These are phyloP conservation scores for Lepidochrysops patricia DNA, from an alignment of 2,888 invertebrate genomes.

Conservation along the genomic window DNA sequence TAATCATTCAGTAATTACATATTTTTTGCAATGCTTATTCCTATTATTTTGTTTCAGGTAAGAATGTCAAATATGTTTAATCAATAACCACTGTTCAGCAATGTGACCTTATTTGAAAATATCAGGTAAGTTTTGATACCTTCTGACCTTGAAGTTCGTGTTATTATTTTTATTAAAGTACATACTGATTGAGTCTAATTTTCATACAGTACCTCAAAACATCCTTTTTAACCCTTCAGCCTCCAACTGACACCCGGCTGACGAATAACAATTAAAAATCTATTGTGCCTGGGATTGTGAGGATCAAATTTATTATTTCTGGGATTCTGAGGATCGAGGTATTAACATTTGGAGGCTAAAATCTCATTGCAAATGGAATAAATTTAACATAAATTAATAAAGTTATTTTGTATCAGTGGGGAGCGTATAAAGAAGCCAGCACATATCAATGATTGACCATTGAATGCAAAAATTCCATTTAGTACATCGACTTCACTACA, in stretches of 20 bases:
- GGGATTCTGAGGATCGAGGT: too few relatives aligned
- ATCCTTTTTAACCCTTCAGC: too few relatives aligned
- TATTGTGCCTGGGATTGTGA: too few relatives aligned
- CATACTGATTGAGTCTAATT: too few relatives aligned
- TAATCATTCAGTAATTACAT: too few relatives aligned
- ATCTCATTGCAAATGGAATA: constrained; percentile 1
- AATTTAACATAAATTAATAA: constrained; percentile 10
- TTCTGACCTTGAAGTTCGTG: too few relatives aligned
- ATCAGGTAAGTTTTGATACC: background rate
- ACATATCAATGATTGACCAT: constrained; percentile 31
- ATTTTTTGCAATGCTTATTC: background rate
- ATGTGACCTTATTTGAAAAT: too few relatives aligned
- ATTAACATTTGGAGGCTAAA: background rate
- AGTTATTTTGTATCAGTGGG: constrained; percentile 7
- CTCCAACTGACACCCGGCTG: too few relatives aligned
- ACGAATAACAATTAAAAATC: too few relatives aligned
- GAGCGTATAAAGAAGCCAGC: constrained; percentile 7
- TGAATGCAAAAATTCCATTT: constrained; percentile 31
- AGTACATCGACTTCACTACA: constrained; percentile 28
- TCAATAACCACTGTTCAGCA: background rate
- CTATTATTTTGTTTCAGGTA: constrained; percentile 18
- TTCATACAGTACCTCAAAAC: too few relatives aligned
- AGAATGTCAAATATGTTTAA: background rate
- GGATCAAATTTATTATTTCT: too few relatives aligned
- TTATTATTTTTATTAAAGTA: too few relatives aligned